Evolutionary conservation across 2,888 invertebrate species (phyloP).

Genomic region (Nomada fabriciana): DNA sequence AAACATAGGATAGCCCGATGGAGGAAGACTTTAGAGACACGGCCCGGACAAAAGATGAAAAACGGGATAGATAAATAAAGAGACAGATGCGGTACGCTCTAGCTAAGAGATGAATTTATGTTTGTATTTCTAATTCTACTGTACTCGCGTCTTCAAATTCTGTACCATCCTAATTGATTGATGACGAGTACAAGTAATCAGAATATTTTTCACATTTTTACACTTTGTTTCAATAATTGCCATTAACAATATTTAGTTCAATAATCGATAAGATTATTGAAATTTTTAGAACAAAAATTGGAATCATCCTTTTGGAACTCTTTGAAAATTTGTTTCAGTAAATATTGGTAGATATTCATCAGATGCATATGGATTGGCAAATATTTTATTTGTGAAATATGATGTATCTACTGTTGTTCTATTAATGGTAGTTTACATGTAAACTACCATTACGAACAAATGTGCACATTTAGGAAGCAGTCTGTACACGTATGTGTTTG

Average conservation of each 20-base stretch:
- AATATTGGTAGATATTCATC: too few species aligned
- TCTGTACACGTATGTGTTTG: not conserved
- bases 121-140: slow-evolving; percentile 15
- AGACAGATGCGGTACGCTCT: slow-evolving; percentile 11
- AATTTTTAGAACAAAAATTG: not conserved
- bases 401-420: too few species aligned
- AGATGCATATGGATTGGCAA: too few species aligned
- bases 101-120: slow-evolving; percentile 24
- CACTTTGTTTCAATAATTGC: too few species aligned
- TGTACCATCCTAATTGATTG: not conserved
- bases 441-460: too few species aligned
- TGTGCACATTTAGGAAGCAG: not conserved
- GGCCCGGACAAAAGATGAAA: slow-evolving; percentile 30
- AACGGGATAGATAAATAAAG: slow-evolving; percentile 46
- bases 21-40: slow-evolving; percentile 20
- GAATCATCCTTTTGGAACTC: too few species aligned
- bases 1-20: slow-evolving; percentile 31
- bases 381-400: too few species aligned
- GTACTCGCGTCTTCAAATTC: not conserved
- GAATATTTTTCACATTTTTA: not conserved
- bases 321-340: too few species aligned
- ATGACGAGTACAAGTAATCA: not conserved
- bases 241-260: not conserved
- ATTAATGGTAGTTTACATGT: too few species aligned
- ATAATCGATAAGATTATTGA: not conserved